Conservation (phyloP, 1,140 invertebrate species). For the Conus ventricosus region DNA sequence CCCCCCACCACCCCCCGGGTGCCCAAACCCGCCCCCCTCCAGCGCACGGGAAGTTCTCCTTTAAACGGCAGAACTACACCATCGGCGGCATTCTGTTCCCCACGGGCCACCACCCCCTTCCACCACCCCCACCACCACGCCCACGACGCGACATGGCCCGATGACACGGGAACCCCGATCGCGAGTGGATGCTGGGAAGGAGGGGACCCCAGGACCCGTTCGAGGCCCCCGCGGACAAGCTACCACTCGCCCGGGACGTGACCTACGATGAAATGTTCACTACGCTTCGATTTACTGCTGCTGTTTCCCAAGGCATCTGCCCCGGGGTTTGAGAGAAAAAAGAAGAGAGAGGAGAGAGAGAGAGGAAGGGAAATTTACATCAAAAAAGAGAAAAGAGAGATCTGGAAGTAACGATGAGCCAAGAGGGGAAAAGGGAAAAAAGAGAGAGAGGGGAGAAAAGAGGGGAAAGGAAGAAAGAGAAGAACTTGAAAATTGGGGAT, state of each 20-base stretch:
- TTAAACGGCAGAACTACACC: constrained; percentile 44
- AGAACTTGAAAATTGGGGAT: too few species aligned
- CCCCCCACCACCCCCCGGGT: constrained; percentile 29
- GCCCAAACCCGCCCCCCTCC: neutral
- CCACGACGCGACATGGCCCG: neutral
- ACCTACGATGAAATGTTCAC: constrained; percentile 50
- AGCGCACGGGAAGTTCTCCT: constrained; percentile 24
- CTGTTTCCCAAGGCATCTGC: constrained; percentile 43
- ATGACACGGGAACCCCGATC: constrained; percentile 24
- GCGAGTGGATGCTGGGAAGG: constrained; percentile 39
- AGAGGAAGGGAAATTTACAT: too few species aligned
- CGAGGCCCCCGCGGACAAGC: constrained; percentile 31
- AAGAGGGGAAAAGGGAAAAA: too few species aligned
- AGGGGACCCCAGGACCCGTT: constrained; percentile 23
- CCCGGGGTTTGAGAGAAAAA: too few species aligned
- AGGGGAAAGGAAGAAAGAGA: too few species aligned
- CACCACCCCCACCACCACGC: constrained; percentile 16
- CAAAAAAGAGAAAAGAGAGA: too few species aligned
- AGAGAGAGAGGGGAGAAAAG: too few species aligned
- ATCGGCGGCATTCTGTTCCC: constrained; percentile 45
- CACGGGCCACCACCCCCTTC: constrained; percentile 6
- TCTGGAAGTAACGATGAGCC: too few species aligned
- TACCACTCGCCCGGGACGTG: constrained; percentile 35
- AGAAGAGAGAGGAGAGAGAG: too few species aligned
- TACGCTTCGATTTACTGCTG: constrained; percentile 49